Evolutionary conservation across 2,797 vertebrate species (phyloP).

Genomic region (Pangasius mekongensis): DNA sequence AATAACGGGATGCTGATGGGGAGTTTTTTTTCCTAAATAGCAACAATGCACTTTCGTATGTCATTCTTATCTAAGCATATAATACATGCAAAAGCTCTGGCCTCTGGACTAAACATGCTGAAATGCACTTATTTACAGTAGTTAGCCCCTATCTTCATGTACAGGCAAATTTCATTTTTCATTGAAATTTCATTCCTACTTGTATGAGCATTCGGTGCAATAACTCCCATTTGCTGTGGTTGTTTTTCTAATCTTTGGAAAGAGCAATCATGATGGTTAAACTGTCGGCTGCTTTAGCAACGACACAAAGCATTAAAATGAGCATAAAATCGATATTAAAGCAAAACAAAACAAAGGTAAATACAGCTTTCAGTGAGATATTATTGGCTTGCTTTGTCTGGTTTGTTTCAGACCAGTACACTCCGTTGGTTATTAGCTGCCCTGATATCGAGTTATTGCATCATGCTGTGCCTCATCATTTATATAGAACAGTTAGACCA

Average conservation of each 20-base stretch:
- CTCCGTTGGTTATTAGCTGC: constrained; percentile 22
- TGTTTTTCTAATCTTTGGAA: constrained; percentile 11
- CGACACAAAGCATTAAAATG: constrained; percentile 38
- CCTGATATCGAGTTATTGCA: constrained; percentile 42
- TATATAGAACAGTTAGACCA: constrained; percentile 6
- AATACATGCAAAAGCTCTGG: neutral
- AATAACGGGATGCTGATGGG: neutral
- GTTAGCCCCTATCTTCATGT: neutral
- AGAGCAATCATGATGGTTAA: constrained; percentile 43
- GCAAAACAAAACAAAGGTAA: constrained; percentile 50
- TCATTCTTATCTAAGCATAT: neutral
- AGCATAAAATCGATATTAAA: constrained; percentile 47
- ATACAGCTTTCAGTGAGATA: constrained; percentile 44
- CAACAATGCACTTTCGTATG: neutral
- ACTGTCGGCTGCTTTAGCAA: constrained; percentile 26
- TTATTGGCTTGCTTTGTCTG: constrained; percentile 43
- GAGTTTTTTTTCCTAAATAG: neutral
- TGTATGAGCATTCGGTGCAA: neutral
- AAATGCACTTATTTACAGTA: neutral
- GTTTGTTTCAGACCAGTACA: constrained; percentile 27
- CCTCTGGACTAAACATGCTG: neutral
- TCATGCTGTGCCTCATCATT: constrained; percentile 24
- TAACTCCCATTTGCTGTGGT: constrained; percentile 9
- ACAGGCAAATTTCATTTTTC: neutral
- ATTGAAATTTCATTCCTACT: neutral